These are phyloP conservation scores for Cryptocephalus moraei DNA, from an alignment of 2,888 invertebrate species.

Conservation along the genomic window DNA sequence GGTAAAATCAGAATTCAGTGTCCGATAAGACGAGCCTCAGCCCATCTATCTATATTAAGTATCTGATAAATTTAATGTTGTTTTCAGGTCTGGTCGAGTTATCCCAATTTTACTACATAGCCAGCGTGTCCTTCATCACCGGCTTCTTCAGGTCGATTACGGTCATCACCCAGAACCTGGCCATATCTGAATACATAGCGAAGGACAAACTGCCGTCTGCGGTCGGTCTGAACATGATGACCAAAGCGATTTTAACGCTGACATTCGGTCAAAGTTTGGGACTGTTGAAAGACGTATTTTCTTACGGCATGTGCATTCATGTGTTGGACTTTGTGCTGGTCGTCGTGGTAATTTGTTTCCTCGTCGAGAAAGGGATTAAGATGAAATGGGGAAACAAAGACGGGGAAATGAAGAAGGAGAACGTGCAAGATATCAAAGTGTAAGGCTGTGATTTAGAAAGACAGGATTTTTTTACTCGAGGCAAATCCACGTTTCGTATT, in stretches of 20 bases:
- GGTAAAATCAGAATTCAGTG: too few species aligned
- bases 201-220: constrained; percentile 50
- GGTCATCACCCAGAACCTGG: constrained; percentile 61
- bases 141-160: constrained; percentile 52
- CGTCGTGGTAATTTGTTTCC: constrained; percentile 47
- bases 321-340: constrained; percentile 48
- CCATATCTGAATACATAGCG: constrained; percentile 54
- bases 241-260: constrained; percentile 58
- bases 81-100: constrained; percentile 18
- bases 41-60: too few species aligned
- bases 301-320: constrained; percentile 53
- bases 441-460: too few species aligned
- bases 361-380: constrained; percentile 26
- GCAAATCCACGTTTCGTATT: too few species aligned
- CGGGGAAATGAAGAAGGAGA: too few species aligned
- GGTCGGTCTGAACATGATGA: constrained; percentile 61
- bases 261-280: constrained; percentile 49
- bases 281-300: constrained; percentile 52
- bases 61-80: too few species aligned
- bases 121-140: constrained; percentile 14
- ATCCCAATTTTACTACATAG: constrained; percentile 13
- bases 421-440: too few species aligned
- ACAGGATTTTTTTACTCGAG: too few species aligned
- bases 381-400: too few species aligned
- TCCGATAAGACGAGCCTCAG: too few species aligned